Base-by-base conservation (phyloP, 2,113 vertebrate species). In the Pipa parva region DNA sequence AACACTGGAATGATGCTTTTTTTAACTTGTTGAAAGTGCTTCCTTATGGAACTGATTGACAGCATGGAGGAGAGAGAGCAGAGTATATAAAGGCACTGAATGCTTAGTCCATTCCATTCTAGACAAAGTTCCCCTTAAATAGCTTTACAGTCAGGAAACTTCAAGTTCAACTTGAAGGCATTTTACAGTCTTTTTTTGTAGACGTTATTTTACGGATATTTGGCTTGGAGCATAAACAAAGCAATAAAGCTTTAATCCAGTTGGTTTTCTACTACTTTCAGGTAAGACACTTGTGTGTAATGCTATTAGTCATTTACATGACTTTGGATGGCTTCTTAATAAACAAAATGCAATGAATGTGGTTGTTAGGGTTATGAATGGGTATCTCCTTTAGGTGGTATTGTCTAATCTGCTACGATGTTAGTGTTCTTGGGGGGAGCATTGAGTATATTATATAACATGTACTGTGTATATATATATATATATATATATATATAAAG, bases 41-140 rank as follows among this genome's bases (percentile, higher is more conserved):
- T 68, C 64, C 64, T 68, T 68, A 68, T 68, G 64, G 56, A 31
- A 24, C 42, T 59, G 64, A 68, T 59, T 68, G 64, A 68, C 64
- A 68, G 64, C 55, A 39, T 50, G 50, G 24, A 15, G 27, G 49
- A 28, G 21, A 46, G 28, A 59, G 46, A 59, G 29, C 39, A 10
- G 28, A 51, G 21, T 68, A 59, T 68, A 68, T 68, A 68, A 68
- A 7, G 22, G 27, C 45, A 48, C 13, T 27, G 56, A 59, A 27
- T 11, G 6, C 5, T 27, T 37, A 45, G 59, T 24, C 29, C n/a
- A 20, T 21, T 18, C 28, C 56, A 59, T 26, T 68, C 17, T 25
- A 37, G 45, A 68, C 64, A 59, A 50, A 28, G 51, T 37, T 56
- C 51, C 63, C 51, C 33, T 22, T 28, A 48, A 39, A 26, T 54